phyloP scores from a whole-genome alignment of 2,888 invertebrate genomes.

The Erebia aethiops region DNA sequence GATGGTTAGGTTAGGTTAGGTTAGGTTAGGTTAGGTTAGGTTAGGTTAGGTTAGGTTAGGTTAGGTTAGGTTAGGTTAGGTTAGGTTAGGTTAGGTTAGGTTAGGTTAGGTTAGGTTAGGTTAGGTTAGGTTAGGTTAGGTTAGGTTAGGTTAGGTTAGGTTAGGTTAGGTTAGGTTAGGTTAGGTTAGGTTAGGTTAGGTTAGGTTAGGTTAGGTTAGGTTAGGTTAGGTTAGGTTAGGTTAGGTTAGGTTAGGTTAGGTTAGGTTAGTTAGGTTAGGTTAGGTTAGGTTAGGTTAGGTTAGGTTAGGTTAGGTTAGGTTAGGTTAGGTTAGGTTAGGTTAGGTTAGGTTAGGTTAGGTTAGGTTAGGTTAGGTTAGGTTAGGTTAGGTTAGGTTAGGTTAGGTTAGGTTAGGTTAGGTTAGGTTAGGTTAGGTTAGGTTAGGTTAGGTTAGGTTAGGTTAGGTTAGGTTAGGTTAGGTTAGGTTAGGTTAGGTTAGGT shows the following conservation, averaged over 20 bases:
- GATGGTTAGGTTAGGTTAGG: constrained; percentile 43
- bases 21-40: constrained; percentile 41
- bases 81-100: constrained; percentile 38
- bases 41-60: constrained; percentile 38
- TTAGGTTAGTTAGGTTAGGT: constrained; percentile 43
- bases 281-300: constrained; percentile 42
- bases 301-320: constrained; percentile 43
- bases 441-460: too few species aligned
- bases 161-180: constrained; percentile 34
- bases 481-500: too few species aligned
- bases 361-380: too few species aligned
- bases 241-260: constrained; percentile 37
- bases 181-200: constrained; percentile 27
- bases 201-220: constrained; percentile 37
- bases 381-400: too few species aligned
- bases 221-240: constrained; percentile 35
- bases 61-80: constrained; percentile 39
- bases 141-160: constrained; percentile 38
- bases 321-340: constrained; percentile 42
- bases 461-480: too few species aligned
- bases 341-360: constrained; percentile 21
- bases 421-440: too few species aligned
- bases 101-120: constrained; percentile 40
- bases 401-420: too few species aligned
- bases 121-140: constrained; percentile 39